Conservation (phyloP, 1,140 invertebrate species). For the Drosophila baimaii region DNA sequence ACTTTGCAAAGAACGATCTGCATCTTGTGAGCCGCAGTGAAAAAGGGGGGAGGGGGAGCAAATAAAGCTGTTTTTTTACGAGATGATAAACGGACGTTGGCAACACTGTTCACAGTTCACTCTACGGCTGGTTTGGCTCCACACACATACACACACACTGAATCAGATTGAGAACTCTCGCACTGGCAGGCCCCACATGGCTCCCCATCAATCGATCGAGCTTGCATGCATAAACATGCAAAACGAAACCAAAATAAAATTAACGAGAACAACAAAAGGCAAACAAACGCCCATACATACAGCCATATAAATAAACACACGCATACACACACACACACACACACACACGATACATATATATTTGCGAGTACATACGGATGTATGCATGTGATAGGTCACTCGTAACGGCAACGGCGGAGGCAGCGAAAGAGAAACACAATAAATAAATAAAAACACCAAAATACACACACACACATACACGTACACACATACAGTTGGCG, state of each 20-base stretch:
- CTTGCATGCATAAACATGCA: conserved; percentile 78
- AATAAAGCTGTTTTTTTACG: conserved; percentile 27
- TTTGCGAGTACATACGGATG: conserved; percentile 35
- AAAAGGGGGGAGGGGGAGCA: neutral
- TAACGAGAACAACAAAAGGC: conserved; percentile 78
- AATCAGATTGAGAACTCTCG: conserved; percentile 34
- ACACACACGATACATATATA: conserved; percentile 23
- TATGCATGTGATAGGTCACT: conserved; percentile 60
- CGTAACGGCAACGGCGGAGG: conserved; percentile 58
- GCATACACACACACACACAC: conserved; percentile 19
- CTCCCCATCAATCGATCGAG: conserved; percentile 73
- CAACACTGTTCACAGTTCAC: conserved; percentile 24
- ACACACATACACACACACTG: conserved; percentile 26
- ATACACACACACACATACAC: conserved; percentile 57
- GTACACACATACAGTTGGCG: conserved; percentile 37
- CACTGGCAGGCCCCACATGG: conserved; percentile 63
- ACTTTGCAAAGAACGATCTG: conserved; percentile 21
- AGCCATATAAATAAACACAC: conserved; percentile 52
- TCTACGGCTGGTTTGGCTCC: conserved; percentile 20
- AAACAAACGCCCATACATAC: conserved; percentile 62
- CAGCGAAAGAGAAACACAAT: conserved; percentile 79
- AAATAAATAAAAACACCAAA: conserved; percentile 82
- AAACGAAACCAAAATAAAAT: conserved; percentile 82
- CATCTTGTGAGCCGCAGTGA: neutral
- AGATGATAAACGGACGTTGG: conserved; percentile 21